Conservation (phyloP, 2,113 vertebrate species). For the Mastomys coucha region DNA sequence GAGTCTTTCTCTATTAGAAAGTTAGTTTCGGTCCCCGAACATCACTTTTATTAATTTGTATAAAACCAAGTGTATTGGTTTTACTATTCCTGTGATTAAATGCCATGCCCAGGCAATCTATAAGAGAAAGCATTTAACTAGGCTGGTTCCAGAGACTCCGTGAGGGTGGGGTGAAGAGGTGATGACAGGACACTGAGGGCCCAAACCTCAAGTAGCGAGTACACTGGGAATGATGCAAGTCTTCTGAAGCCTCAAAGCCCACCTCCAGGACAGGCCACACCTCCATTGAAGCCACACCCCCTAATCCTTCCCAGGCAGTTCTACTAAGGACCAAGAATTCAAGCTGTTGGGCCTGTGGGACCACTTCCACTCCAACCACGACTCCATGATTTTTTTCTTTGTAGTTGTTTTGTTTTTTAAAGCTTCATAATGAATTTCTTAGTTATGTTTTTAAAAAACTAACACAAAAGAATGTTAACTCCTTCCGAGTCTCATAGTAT, state of each 20-base stretch:
- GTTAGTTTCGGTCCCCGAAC: constrained; percentile 72
- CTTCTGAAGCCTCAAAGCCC: background rate
- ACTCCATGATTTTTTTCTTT: constrained; percentile 25
- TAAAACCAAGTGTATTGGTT: constrained; percentile 43
- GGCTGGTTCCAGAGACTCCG: background rate
- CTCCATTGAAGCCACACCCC: too few species aligned
- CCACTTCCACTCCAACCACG: too few species aligned
- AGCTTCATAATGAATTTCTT: constrained; percentile 60
- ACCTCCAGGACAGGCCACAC: background rate
- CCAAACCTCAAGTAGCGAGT: background rate
- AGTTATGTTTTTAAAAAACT: background rate
- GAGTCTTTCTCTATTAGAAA: constrained; percentile 67
- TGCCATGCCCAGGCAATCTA: background rate
- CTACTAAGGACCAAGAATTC: background rate
- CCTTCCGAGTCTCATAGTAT: background rate
- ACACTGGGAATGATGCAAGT: background rate
- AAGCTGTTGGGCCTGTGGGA: background rate
- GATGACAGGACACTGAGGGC: background rate
- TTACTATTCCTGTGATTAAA: background rate
- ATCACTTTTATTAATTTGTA: constrained; percentile 65
- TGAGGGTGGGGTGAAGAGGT: background rate
- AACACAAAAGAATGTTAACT: background rate
- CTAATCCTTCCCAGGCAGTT: background rate
- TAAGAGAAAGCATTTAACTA: background rate
- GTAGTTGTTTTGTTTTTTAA: constrained; percentile 70